Evolutionary conservation across 2,888 invertebrate species (phyloP), one percentile per base, ranked within the genome.

Genomic region (Cheilosia urbana): DNA sequence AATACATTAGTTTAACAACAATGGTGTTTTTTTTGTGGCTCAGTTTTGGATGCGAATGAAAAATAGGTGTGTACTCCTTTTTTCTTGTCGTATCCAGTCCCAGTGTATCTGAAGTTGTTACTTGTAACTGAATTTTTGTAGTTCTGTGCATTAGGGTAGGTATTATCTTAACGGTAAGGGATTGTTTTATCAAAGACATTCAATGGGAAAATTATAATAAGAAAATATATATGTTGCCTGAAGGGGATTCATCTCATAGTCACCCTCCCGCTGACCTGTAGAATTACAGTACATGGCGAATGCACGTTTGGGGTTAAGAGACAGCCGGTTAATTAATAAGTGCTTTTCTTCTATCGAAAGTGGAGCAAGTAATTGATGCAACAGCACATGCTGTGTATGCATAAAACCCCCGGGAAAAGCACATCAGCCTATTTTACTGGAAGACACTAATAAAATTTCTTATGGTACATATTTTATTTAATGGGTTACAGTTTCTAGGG

Each of bases 51-150:
- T 21, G 34, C 15, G 11, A 19, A 13, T 65, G 49, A 51, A 68
- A 68, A 55, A 55, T 55, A 68, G 68, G 68, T 57, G 68, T 68
- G 68, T 55, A 37, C 53, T 49, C 13, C 30, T 19, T 9, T 24
- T 13, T n/a, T 51, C 51, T 37, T 40, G 40, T 53, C 5, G 13
- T 27, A 17, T 63, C 15, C 6, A 49, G 49, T 63, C 7, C 40
- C n/a, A 19, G 7, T 47, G 27, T 27, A 53, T 27, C 27, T 53
- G 13, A 53, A 15, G 24, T 53, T 47, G 47, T 47, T 19, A 47
- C 30, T 53, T 47, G 47, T 47, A 47, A 47, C 30, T 11, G 65
- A 21, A 37, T 65, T 49, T n/a, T 11, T 21, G 17, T 30, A 49
- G 34, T 63, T 13, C 30, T 63, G 42, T 21, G 49, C 5, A 63